These are phyloP conservation scores for Ips typographus DNA, from an alignment of 1,140 invertebrate species.

Conservation along the genomic window DNA sequence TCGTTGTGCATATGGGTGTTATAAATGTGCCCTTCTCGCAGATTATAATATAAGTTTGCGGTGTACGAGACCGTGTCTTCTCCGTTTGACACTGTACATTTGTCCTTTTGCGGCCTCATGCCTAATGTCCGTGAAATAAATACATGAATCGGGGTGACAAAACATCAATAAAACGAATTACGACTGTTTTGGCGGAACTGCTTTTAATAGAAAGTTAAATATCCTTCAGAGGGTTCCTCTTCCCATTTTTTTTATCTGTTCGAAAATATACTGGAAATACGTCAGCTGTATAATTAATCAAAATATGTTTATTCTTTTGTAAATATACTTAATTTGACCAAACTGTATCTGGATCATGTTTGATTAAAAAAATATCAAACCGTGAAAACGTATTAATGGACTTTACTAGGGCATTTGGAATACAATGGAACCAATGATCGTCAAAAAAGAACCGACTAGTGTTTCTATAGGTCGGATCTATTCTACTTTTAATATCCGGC, in stretches of 20 bases:
- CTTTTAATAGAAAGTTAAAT: conserved; percentile 35
- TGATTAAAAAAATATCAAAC: no score
- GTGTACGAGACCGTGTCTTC: conserved; percentile 24
- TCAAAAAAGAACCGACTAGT: conserved; percentile 10
- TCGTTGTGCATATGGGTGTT: conserved; percentile 28
- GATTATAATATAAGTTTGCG: conserved; percentile 21
- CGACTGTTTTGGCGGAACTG: conserved; percentile 30
- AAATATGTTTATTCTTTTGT: no score
- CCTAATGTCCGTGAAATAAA: conserved; percentile 37
- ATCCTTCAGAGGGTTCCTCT: neutral
- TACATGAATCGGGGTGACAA: conserved; percentile 37
- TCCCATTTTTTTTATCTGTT: no score
- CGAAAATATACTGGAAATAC: no score
- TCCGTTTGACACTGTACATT: conserved; percentile 32
- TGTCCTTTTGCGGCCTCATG: conserved; percentile 17
- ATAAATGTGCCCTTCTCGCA: conserved; percentile 17
- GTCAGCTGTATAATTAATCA: no score
- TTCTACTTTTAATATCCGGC: conserved; percentile 1
- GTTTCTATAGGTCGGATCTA: conserved; percentile 16
- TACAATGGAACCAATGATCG: conserved; percentile 22
- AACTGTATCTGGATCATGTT: no score
- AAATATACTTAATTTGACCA: no score
- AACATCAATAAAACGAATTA: conserved; percentile 38
- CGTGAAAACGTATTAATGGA: neutral
- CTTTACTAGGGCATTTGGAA: conserved; percentile 21